Evolutionary conservation across 2,113 vertebrate species (phyloP).

Genomic region (Chiloscyllium plagiosum): DNA sequence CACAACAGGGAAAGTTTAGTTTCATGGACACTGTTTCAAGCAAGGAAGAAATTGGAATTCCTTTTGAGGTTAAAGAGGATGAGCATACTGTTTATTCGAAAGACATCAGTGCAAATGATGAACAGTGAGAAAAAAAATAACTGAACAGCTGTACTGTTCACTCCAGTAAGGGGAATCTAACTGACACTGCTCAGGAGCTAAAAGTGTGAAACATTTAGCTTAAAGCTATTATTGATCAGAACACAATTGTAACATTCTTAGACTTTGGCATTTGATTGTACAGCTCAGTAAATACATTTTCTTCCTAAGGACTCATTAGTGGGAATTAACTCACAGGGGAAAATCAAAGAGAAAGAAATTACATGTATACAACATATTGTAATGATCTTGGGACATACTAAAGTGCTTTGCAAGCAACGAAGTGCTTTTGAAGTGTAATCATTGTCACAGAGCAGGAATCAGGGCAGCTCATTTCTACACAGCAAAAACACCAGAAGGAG

Average conservation of each 20-base stretch:
- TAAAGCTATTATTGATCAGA: constrained; percentile 18
- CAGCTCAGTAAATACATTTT: not conserved
- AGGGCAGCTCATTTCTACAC: not conserved
- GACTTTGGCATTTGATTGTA: constrained; percentile 7
- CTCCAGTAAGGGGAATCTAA: not conserved
- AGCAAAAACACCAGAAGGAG: not conserved
- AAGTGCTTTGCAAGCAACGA: not conserved
- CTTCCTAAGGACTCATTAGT: not conserved
- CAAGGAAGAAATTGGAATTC: not conserved
- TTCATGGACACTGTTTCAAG: not conserved
- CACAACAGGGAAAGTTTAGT: not conserved
- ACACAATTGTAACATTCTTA: not conserved
- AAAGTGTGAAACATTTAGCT: not conserved
- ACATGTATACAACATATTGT: not conserved
- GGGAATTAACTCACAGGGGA: not conserved
- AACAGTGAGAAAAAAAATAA: not conserved
- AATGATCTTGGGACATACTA: not conserved
- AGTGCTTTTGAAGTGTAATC: not conserved
- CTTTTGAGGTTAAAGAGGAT: not conserved
- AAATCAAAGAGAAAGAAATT: not conserved
- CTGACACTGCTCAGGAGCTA: not conserved
- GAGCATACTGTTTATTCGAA: not conserved
- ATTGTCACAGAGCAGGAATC: not conserved
- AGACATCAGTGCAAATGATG: not conserved
- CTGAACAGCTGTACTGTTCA: not conserved